A percentile compares a stretch with the other conserved stretches of the same genome.
Conservation (phyloP, 2,888 invertebrate species). For the Mamestra brassicae region DNA sequence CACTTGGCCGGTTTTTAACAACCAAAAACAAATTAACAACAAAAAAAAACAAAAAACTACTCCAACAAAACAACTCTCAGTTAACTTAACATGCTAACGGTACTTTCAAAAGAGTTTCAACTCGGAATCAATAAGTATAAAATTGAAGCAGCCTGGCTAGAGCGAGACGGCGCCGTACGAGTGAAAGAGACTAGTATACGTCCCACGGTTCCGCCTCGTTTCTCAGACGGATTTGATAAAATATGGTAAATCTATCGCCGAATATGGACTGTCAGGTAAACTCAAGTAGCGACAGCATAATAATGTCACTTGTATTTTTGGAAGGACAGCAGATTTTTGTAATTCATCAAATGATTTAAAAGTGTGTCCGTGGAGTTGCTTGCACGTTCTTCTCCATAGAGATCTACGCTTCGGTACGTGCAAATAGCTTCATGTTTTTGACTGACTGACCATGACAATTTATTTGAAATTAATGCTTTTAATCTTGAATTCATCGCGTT, state of each 20-base stretch:
- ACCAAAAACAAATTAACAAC: conserved; percentile 29
- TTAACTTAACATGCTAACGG: conserved; percentile 71
- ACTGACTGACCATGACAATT: no score
- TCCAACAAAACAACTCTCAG: conserved; percentile 26
- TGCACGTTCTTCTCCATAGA: no score
- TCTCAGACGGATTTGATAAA: conserved; percentile 43
- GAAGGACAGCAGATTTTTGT: not conserved
- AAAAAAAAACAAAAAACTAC: not conserved
- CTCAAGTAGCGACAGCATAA: conserved; percentile 6
- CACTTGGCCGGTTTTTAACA: not conserved
- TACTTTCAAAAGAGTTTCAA: conserved; percentile 73
- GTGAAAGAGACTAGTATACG: conserved; percentile 58
- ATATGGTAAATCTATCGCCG: conserved; percentile 33
- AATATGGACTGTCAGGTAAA: conserved; percentile 14
- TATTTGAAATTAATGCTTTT: no score
- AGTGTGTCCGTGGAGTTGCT: not conserved
- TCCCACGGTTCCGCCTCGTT: conserved; percentile 37
- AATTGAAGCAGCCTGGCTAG: conserved; percentile 81
- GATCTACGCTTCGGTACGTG: no score
- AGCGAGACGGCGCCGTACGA: conserved; percentile 64
- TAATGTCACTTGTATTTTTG: not conserved
- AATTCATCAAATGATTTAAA: no score
- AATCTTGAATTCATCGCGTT: no score
- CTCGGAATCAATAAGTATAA: conserved; percentile 88
- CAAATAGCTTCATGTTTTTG: no score